Percentiles rank a stretch among this genome's conserved stretches.
These are phyloP conservation scores for Nesoenas mayeri DNA, from an alignment of 2,113 vertebrate species.

Conservation along the genomic window DNA sequence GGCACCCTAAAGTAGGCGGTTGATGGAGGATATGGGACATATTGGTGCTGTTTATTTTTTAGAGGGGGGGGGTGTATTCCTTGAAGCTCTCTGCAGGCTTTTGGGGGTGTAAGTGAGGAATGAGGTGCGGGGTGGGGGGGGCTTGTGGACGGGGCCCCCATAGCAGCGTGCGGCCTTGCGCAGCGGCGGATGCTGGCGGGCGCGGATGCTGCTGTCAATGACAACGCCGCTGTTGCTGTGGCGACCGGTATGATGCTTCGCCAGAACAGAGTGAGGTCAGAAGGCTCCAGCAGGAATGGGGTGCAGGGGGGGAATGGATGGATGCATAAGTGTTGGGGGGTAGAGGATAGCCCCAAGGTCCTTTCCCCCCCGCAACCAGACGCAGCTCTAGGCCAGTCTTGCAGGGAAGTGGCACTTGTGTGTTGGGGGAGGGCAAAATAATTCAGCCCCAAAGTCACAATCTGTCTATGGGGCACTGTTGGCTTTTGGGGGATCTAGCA, in stretches of 20 bases:
- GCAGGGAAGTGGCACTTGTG: too few relatives aligned
- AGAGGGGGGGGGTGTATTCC: not conserved
- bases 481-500: not conserved
- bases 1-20: not conserved
- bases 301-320: too few relatives aligned
- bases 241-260: conserved; percentile 55
- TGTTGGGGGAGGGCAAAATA: not conserved
- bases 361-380: too few relatives aligned
- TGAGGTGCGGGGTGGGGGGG: not conserved
- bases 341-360: too few relatives aligned
- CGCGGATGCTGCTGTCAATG: conserved; percentile 47
- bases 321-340: too few relatives aligned
- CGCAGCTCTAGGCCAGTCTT: too few relatives aligned
- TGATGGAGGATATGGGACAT: not conserved
- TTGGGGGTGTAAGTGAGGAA: not conserved
- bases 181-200: conserved; percentile 31
- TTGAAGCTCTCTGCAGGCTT: not conserved
- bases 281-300: conserved; percentile 4
- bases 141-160: not conserved
- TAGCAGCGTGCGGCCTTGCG: conserved; percentile 29
- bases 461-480: not conserved
- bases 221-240: conserved; percentile 62
- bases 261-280: conserved; percentile 57
- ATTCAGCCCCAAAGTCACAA: not conserved
- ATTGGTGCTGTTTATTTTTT: too few relatives aligned